These are phyloP conservation scores for Yponomeuta evonymella DNA, from an alignment of 2,888 invertebrate genomes.

Conservation along the genomic window DNA sequence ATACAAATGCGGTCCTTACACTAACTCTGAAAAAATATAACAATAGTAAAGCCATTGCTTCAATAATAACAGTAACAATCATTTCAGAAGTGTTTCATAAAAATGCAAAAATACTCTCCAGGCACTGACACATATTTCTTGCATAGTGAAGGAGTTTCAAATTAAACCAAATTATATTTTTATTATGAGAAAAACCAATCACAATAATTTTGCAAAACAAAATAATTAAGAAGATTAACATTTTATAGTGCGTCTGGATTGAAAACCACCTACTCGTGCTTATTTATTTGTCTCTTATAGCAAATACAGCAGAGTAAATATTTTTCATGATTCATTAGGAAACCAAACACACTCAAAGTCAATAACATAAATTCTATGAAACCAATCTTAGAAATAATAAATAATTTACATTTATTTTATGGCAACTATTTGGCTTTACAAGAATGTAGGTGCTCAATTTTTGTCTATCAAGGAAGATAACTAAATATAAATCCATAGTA, in stretches of 20 bases:
- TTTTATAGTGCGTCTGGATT: conserved; percentile 13
- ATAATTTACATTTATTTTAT: conserved; percentile 53
- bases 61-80: conserved; percentile 52
- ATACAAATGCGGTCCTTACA: conserved; percentile 68
- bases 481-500: not conserved
- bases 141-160: conserved; percentile 26
- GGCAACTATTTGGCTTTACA: conserved; percentile 75
- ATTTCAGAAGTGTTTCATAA: conserved; percentile 39
- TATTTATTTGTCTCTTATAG: conserved; percentile 55
- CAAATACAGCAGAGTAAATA: conserved; percentile 61
- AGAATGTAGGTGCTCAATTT: conserved; percentile 22
- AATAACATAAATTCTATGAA: conserved; percentile 40
- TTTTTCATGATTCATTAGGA: conserved; percentile 21
- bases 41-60: conserved; percentile 70
- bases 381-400: conserved; percentile 58
- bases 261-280: conserved; percentile 57
- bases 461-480: not conserved
- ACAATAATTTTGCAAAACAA: conserved; percentile 40
- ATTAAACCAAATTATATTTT: conserved; percentile 30
- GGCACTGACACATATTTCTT: conserved; percentile 46
- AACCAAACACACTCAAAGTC: conserved; percentile 24
- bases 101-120: conserved; percentile 59
- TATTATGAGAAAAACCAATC: conserved; percentile 24
- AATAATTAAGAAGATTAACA: conserved; percentile 24
- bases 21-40: conserved; percentile 70